Conservation (phyloP, 2,888 invertebrate species). For the Cremastinae sp. region DNA sequence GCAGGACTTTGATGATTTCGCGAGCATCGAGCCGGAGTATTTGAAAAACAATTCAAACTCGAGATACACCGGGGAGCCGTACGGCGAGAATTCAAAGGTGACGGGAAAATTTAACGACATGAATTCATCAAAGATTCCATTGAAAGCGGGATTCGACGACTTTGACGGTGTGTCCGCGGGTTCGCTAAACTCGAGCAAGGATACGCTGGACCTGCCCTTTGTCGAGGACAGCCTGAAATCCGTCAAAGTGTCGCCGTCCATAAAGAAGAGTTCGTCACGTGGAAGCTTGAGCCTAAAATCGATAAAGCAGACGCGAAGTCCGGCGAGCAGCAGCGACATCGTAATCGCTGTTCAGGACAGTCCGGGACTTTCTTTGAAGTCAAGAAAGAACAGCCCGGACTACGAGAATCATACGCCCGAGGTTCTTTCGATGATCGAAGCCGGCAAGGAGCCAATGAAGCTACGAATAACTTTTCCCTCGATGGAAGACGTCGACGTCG, state of each 20-base stretch:
- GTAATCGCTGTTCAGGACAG: slow-evolving; percentile 42
- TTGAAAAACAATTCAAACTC: slow-evolving; percentile 73
- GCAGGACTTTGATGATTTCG: slow-evolving; percentile 75
- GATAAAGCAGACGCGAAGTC: slow-evolving; percentile 72
- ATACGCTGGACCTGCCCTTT: slow-evolving; percentile 75
- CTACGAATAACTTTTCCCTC: slow-evolving; percentile 71
- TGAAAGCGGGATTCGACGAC: slow-evolving; percentile 78
- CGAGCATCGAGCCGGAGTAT: slow-evolving; percentile 73
- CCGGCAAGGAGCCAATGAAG: slow-evolving; percentile 65
- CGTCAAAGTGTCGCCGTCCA: slow-evolving; percentile 74
- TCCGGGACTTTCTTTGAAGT: slow-evolving; percentile 46
- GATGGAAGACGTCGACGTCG: slow-evolving; percentile 70
- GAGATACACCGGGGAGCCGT: slow-evolving; percentile 69
- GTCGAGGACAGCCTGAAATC: slow-evolving; percentile 77
- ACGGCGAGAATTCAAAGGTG: slow-evolving; percentile 69
- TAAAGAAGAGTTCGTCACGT: slow-evolving; percentile 68
- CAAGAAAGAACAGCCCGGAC: slow-evolving; percentile 69
- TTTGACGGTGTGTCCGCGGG: slow-evolving; percentile 76
- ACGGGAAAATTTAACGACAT: slow-evolving; percentile 71
- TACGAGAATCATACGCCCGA: slow-evolving; percentile 77
- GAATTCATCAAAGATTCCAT: slow-evolving; percentile 74
- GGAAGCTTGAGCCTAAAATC: slow-evolving; percentile 73
- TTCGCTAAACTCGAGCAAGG: slow-evolving; percentile 75
- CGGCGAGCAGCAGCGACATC: slow-evolving; percentile 66
- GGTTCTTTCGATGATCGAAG: slow-evolving; percentile 64